A percentile compares a stretch with the other conserved stretches of the same genome.
These are phyloP conservation scores for Megalurothrips usitatus DNA, from an alignment of 2,888 invertebrate genomes.

Conservation along the genomic window DNA sequence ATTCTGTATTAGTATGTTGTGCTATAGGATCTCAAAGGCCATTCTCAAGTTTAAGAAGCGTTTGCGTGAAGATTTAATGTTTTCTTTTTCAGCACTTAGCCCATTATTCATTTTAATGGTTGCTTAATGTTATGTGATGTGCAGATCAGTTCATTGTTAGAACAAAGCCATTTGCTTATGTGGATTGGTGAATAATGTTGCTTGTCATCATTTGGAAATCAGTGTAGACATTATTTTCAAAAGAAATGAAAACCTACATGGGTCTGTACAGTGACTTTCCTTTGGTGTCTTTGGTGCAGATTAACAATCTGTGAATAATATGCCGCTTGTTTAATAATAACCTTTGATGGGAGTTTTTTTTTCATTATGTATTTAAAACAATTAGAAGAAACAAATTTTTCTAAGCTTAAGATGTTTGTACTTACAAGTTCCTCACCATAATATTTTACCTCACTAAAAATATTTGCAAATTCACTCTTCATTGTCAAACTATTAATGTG, in stretches of 20 bases:
- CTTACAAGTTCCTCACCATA: slow-evolving; percentile 24
- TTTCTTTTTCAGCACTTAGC: not conserved
- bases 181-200: no score
- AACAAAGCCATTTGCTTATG: no score
- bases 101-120: not conserved
- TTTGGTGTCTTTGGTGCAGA: not conserved
- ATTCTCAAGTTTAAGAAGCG: not conserved
- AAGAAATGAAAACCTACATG: no score
- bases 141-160: not conserved
- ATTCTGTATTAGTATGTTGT: slow-evolving; percentile 8
- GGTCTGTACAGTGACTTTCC: no score
- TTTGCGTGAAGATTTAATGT: not conserved
- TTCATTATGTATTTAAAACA: not conserved
- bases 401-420: slow-evolving; percentile 14
- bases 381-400: not conserved
- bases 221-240: no score
- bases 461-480: not conserved
- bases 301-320: slow-evolving; percentile 23
- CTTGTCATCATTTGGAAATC: no score
- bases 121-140: not conserved
- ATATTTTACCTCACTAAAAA: slow-evolving; percentile 20
- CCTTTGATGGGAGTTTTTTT: not conserved
- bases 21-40: slow-evolving; percentile 24
- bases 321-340: slow-evolving; percentile 18
- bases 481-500: not conserved